phyloP scores from a whole-genome alignment of 1,140 invertebrate genomes.

The Diorhabda elongata region DNA sequence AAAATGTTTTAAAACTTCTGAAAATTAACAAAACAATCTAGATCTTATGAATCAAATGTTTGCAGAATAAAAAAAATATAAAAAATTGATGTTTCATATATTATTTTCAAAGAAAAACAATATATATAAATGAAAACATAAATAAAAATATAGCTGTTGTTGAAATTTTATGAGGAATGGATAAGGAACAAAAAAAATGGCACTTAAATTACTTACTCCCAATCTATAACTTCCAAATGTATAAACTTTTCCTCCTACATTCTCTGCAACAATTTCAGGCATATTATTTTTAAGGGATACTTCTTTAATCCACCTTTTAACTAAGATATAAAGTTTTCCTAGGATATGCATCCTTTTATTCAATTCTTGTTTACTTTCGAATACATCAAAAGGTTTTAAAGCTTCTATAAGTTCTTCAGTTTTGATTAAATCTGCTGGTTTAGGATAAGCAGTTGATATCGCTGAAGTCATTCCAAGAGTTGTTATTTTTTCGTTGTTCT shows the following conservation, averaged over 20 bases:
- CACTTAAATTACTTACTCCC: constrained; percentile 53
- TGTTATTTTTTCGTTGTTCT: constrained; percentile 29
- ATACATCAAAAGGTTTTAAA: constrained; percentile 83
- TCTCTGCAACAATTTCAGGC: constrained; percentile 78
- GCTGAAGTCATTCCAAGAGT: constrained; percentile 89
- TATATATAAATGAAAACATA: constrained; percentile 6
- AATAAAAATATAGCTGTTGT: background rate
- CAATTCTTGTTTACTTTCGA: constrained; percentile 87
- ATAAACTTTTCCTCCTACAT: constrained; percentile 95
- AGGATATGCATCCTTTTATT: constrained; percentile 82
- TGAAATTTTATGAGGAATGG: background rate
- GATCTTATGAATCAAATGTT: too few species aligned
- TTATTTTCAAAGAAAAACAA: too few species aligned
- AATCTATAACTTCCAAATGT: constrained; percentile 96
- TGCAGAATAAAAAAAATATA: too few species aligned
- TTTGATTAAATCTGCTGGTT: constrained; percentile 75
- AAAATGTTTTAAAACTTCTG: too few species aligned
- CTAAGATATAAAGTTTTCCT: constrained; percentile 81
- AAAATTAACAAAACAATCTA: too few species aligned
- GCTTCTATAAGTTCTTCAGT: constrained; percentile 80
- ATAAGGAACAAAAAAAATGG: background rate
- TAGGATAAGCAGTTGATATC: constrained; percentile 83
- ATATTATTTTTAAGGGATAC: constrained; percentile 85
- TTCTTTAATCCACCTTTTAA: constrained; percentile 89
- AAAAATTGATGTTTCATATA: too few species aligned